phyloP scores from a whole-genome alignment of 2,888 invertebrate genomes.

The Hemistola chrysoprasaria region DNA sequence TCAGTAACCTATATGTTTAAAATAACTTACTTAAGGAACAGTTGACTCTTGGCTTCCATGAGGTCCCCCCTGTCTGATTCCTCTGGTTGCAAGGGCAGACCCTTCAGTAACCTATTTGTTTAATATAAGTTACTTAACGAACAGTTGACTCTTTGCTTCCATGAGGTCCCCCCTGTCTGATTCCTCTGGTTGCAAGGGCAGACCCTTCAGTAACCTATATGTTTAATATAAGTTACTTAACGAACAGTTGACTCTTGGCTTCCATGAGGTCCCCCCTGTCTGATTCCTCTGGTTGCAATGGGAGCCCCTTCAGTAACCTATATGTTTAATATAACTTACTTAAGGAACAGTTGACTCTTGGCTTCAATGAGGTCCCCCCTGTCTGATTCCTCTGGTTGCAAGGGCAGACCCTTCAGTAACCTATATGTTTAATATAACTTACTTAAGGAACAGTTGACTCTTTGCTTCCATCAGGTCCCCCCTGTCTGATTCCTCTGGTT shows the following conservation, averaged over 20 bases:
- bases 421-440: no score
- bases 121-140: no score
- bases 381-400: conserved; percentile 98
- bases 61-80: conserved; percentile 98
- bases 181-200: conserved; percentile 98
- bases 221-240: no score
- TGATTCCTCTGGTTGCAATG: conserved; percentile 98
- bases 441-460: conserved; percentile 98
- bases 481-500: conserved; percentile 98
- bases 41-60: conserved; percentile 99
- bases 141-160: conserved; percentile 99
- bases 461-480: conserved; percentile 99
- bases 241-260: conserved; percentile 97
- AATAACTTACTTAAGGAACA: conserved; percentile 98
- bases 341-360: conserved; percentile 98
- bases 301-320: conserved; percentile 93
- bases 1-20: no score
- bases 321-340: no score
- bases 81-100: conserved; percentile 97
- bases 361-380: conserved; percentile 99
- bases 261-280: conserved; percentile 99
- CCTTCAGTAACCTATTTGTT: conserved; percentile 92
- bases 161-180: conserved; percentile 98
- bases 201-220: conserved; percentile 91
- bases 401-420: conserved; percentile 93